These are phyloP conservation scores for Taeniopygia guttata DNA, from an alignment of 2,797 vertebrate genomes.

Conservation along the genomic window DNA sequence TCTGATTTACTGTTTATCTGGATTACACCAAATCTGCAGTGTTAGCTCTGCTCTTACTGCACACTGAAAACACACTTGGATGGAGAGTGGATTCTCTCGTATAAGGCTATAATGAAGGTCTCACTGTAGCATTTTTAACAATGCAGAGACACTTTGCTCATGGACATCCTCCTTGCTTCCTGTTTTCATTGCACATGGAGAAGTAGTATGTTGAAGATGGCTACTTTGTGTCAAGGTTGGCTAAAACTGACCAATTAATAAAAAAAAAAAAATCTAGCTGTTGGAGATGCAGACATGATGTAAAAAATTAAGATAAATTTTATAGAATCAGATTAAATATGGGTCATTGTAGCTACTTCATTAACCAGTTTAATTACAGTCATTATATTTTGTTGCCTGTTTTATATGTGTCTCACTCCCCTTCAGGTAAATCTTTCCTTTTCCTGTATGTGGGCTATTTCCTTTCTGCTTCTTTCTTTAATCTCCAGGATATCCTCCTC, in stretches of 20 bases:
- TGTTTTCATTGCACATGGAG: background rate
- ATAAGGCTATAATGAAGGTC: accelerated
- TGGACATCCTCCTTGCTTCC: background rate
- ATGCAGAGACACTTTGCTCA: background rate
- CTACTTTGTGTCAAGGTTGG: background rate
- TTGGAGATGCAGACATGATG: background rate
- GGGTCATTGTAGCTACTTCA: background rate
- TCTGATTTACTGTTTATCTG: background rate
- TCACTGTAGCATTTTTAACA: background rate
- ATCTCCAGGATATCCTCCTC: constrained; percentile 16
- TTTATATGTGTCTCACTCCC: background rate
- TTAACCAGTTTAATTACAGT: background rate
- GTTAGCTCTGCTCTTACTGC: background rate
- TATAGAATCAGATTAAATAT: background rate
- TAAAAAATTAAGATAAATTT: background rate
- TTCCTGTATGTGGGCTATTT: background rate
- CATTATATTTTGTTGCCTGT: background rate
- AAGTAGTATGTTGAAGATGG: background rate
- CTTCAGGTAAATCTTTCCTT: constrained; percentile 14
- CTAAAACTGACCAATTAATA: background rate
- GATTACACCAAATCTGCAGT: background rate
- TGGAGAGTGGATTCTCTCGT: background rate
- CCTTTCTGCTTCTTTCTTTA: constrained; percentile 8
- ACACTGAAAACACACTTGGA: background rate
- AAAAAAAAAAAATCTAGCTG: background rate